These are phyloP conservation scores for Notiomystis cincta DNA, from an alignment of 2,113 vertebrate genomes.

Conservation along the genomic window DNA sequence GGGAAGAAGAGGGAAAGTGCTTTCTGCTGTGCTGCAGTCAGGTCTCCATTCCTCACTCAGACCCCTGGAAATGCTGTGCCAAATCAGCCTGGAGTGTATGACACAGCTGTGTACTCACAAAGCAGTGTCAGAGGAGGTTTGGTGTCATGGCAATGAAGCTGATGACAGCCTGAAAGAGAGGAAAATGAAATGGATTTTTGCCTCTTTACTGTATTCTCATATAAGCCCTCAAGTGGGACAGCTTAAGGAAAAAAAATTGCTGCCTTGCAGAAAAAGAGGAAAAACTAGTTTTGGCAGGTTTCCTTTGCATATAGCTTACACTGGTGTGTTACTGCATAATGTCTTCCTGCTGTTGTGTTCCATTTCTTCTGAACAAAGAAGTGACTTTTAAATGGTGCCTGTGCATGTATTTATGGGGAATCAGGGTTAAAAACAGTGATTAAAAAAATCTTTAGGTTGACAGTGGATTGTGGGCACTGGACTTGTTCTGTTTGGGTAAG, in stretches of 20 bases:
- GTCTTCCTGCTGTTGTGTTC: not conserved
- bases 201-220: not conserved
- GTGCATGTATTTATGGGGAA: not conserved
- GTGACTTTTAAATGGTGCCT: not conserved
- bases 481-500: not conserved
- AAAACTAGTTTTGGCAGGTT: not conserved
- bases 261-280: not conserved
- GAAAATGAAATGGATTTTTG: not conserved
- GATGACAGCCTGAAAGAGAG: not conserved
- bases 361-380: not conserved
- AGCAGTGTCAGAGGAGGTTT: not conserved
- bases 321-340: not conserved
- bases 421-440: not conserved
- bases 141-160: not conserved
- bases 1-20: not conserved
- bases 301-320: not conserved
- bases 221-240: not conserved
- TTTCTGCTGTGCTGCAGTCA: not conserved
- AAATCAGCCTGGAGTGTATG: not conserved
- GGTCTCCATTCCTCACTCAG: not conserved
- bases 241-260: not conserved
- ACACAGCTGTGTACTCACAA: not conserved
- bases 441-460: not conserved
- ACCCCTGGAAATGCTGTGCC: not conserved
- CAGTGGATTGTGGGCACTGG: not conserved